phyloP scores from a whole-genome alignment of 2,888 invertebrate genomes.

The Lepeophtheirus nordmannii region DNA sequence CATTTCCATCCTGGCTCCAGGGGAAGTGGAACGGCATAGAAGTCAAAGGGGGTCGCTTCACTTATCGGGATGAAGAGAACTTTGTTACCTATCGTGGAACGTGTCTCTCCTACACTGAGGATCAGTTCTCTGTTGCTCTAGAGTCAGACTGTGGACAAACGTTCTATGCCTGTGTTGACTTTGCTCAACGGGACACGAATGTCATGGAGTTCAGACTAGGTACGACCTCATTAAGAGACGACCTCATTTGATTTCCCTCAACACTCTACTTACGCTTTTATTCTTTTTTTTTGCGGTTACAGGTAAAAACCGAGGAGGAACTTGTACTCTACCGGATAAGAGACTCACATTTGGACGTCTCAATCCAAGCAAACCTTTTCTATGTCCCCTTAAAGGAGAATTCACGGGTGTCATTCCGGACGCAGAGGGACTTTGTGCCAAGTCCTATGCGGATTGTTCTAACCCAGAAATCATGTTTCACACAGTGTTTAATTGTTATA shows the following conservation, averaged over 20 bases:
- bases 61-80: slow-evolving; percentile 39
- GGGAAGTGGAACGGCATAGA: slow-evolving; percentile 46
- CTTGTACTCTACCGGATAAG: slow-evolving; percentile 6
- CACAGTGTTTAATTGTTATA: slow-evolving; percentile 46
- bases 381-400: slow-evolving; percentile 51
- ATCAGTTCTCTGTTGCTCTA: background rate
- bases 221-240: slow-evolving; percentile 27
- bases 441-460: slow-evolving; percentile 48
- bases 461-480: slow-evolving; percentile 50
- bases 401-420: slow-evolving; percentile 48
- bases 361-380: slow-evolving; percentile 31
- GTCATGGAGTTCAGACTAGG: slow-evolving; percentile 46
- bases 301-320: background rate
- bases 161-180: slow-evolving; percentile 44
- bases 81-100: slow-evolving; percentile 42
- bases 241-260: too few species aligned
- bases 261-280: too few species aligned
- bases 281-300: background rate
- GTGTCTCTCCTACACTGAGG: slow-evolving; percentile 34
- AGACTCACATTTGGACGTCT: slow-evolving; percentile 17
- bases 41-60: slow-evolving; percentile 38
- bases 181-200: slow-evolving; percentile 44
- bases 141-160: slow-evolving; percentile 18
- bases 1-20: slow-evolving; percentile 47
- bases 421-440: slow-evolving; percentile 44